Evolutionary conservation across 2,113 vertebrate genomes (phyloP).

Genomic region (Myxocyprinus asiaticus): DNA sequence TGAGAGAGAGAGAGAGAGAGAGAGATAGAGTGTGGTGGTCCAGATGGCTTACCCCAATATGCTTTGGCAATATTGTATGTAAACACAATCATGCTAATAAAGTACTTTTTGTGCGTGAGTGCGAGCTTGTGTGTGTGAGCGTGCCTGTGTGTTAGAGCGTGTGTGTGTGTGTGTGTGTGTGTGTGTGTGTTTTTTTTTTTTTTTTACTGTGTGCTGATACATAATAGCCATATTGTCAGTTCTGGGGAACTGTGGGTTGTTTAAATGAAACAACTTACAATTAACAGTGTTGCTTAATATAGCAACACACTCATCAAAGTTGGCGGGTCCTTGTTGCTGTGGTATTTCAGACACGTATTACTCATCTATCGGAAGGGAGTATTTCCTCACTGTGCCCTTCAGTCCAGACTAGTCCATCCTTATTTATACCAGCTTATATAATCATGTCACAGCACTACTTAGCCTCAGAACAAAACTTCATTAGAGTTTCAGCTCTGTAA

Average conservation of each 20-base stretch:
- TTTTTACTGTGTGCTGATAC: background rate
- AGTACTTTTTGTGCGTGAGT: too few relatives aligned
- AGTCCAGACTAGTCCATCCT: constrained; percentile 22
- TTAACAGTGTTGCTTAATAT: constrained; percentile 18
- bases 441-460: background rate
- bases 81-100: too few relatives aligned
- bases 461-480: background rate
- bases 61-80: too few relatives aligned
- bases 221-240: background rate
- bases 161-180: too few relatives aligned
- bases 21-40: too few relatives aligned
- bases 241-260: background rate
- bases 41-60: too few relatives aligned
- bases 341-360: constrained; percentile 21
- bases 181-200: too few relatives aligned
- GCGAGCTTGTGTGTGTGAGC: background rate
- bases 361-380: constrained; percentile 20
- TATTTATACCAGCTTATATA: constrained; percentile 3
- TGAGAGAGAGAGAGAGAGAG: too few relatives aligned
- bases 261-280: background rate
- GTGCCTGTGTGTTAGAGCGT: too few relatives aligned
- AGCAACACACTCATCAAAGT: background rate
- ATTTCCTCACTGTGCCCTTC: background rate
- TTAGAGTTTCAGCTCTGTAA: background rate
- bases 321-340: constrained; percentile 4